Evolutionary conservation across 2,113 vertebrate species (phyloP).

Genomic region (Ophiodon elongatus): DNA sequence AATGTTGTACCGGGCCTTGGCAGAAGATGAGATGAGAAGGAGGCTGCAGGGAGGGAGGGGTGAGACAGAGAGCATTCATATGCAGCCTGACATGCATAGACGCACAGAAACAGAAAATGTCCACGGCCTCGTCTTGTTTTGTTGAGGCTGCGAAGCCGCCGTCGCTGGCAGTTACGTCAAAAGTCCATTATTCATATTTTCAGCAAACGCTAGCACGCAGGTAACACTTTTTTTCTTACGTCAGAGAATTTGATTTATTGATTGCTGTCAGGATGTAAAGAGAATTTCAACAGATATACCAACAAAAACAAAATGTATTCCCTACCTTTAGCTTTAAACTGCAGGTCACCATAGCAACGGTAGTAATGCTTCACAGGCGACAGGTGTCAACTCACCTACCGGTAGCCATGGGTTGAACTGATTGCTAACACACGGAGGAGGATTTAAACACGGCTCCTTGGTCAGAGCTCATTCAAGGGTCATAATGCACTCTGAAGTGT

Average conservation of each 20-base stretch:
- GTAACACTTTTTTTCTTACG: neutral
- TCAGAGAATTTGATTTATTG: neutral
- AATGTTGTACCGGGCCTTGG: conserved; percentile 31
- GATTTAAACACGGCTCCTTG: neutral
- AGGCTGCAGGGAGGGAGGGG: conserved; percentile 21
- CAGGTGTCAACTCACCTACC: conserved; percentile 1
- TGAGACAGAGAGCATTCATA: conserved; percentile 4
- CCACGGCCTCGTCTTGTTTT: neutral
- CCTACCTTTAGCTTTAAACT: neutral
- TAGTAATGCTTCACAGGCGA: neutral
- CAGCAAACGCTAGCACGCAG: neutral
- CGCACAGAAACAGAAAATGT: neutral
- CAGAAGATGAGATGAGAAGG: conserved; percentile 37
- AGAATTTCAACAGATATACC: neutral
- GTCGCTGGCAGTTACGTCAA: neutral
- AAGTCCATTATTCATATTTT: neutral
- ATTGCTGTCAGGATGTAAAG: neutral
- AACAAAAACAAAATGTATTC: neutral
- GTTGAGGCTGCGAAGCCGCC: neutral
- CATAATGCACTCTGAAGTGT: neutral
- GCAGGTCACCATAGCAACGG: neutral
- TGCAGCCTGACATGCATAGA: conserved; percentile 11
- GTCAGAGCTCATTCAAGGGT: neutral
- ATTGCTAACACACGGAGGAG: neutral
- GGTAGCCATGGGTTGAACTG: too few relatives aligned